Evolutionary conservation across 2,113 vertebrate genomes (phyloP).

Genomic region (Sylvia atricapilla): DNA sequence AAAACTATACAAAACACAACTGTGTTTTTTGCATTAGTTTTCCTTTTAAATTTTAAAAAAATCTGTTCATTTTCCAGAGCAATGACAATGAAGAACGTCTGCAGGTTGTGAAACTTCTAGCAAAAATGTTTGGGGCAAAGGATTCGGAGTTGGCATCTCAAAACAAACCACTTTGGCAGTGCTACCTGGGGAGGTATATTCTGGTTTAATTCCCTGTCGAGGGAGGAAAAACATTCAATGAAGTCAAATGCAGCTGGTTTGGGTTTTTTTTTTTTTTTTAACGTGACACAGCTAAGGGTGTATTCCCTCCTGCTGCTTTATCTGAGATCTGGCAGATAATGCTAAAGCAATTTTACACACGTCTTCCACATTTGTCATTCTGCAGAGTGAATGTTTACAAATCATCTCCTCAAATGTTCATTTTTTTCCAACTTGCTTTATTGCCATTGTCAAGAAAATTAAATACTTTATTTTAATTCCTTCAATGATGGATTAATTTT

Average conservation of each 20-base stretch:
- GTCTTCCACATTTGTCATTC: neutral
- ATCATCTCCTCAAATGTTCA: neutral
- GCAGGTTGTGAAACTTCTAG: slow-evolving; percentile 96
- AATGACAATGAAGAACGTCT: slow-evolving; percentile 99
- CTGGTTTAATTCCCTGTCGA: neutral
- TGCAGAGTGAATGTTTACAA: neutral
- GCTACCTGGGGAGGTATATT: slow-evolving; percentile 94
- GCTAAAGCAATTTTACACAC: neutral
- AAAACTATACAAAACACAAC: neutral
- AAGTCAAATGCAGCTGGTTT: neutral
- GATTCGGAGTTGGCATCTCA: slow-evolving; percentile 96
- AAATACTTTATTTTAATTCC: neutral
- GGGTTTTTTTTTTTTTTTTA: neutral
- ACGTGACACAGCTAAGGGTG: neutral
- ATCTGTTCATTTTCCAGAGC: slow-evolving; percentile 78
- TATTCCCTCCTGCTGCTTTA: neutral
- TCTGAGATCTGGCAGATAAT: neutral
- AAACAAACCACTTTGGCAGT: slow-evolving; percentile 99
- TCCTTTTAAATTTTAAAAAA: neutral
- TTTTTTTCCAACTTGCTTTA: neutral
- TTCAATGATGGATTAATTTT: neutral
- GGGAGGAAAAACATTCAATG: neutral
- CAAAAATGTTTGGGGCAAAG: slow-evolving; percentile 99
- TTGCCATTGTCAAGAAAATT: neutral
- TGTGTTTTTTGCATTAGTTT: neutral